A percentile compares a stretch with the other conserved stretches of the same genome.
Evolutionary conservation across 2,113 vertebrate genomes (phyloP).

Genomic region (Ceyx melanurus): DNA sequence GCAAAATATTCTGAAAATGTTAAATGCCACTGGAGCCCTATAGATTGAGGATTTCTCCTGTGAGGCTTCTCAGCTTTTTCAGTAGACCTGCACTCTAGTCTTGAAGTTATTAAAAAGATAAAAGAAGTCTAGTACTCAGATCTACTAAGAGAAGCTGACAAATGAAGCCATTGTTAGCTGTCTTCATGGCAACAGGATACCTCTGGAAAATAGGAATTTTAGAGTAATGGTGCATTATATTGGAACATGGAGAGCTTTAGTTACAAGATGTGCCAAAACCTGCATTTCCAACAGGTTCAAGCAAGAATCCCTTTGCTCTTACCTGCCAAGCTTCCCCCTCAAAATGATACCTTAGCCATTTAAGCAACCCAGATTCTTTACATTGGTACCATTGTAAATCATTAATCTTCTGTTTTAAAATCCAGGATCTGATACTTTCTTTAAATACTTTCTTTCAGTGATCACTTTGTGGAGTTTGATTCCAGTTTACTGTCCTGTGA

Average conservation of each 20-base stretch:
- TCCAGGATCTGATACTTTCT: not conserved
- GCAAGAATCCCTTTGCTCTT: not conserved
- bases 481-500: not conserved
- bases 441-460: not conserved
- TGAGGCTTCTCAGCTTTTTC: not conserved
- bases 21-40: not conserved
- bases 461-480: not conserved
- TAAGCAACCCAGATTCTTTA: not conserved
- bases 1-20: not conserved
- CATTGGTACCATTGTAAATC: rapidly evolving
- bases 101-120: not conserved
- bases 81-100: not conserved
- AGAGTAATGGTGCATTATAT: not conserved
- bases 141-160: not conserved
- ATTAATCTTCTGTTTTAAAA: not conserved
- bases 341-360: not conserved
- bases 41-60: not conserved
- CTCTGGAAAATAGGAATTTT: not conserved
- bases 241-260: not conserved
- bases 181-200: not conserved
- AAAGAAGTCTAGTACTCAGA: not conserved
- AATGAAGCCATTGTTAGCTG: not conserved
- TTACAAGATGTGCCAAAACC: not conserved
- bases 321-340: not conserved
- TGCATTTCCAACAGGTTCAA: not conserved